These are phyloP conservation scores for Enteromius afrohamiltoni DNA, from an alignment of 2,797 vertebrate species.

Conservation along the genomic window DNA sequence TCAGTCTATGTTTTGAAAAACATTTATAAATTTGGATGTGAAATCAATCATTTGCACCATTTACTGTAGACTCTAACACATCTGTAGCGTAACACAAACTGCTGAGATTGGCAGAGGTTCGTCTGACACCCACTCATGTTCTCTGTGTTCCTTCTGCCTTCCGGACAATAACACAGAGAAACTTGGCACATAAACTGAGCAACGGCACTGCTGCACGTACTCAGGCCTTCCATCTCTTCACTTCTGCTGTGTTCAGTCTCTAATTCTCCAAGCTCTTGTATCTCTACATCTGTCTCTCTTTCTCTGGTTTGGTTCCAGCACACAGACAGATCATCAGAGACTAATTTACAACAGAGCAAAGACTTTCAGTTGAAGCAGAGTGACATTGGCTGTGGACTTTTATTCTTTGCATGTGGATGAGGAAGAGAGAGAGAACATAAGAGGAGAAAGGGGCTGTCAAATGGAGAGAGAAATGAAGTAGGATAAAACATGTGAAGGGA, in stretches of 20 bases:
- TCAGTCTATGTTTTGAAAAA: conserved; percentile 15
- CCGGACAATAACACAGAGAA: conserved; percentile 19
- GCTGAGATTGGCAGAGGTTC: conserved; percentile 7
- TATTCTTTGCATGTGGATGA: background rate
- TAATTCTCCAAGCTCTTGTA: conserved; percentile 16
- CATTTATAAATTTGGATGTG: conserved; percentile 4
- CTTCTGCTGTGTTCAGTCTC: background rate
- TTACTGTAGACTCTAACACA: conserved; percentile 16
- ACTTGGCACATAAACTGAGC: conserved; percentile 20
- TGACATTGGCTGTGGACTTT: background rate
- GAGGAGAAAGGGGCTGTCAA: background rate
- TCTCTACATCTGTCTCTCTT: conserved; percentile 32
- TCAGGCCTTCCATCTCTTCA: conserved; percentile 3
- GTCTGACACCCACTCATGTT: conserved; percentile 22
- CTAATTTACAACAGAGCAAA: conserved; percentile 44
- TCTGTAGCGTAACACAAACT: background rate
- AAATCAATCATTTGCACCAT: conserved; percentile 40
- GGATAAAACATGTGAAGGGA: background rate
- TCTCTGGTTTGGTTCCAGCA: conserved; percentile 26
- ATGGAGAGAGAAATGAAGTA: background rate
- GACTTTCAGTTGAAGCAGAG: background rate
- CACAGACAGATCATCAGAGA: conserved; percentile 45
- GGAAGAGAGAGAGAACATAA: background rate
- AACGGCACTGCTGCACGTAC: background rate
- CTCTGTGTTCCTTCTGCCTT: conserved; percentile 47